Base-by-base conservation (phyloP, 2,888 invertebrate species). In the Eupsilia transversa region DNA sequence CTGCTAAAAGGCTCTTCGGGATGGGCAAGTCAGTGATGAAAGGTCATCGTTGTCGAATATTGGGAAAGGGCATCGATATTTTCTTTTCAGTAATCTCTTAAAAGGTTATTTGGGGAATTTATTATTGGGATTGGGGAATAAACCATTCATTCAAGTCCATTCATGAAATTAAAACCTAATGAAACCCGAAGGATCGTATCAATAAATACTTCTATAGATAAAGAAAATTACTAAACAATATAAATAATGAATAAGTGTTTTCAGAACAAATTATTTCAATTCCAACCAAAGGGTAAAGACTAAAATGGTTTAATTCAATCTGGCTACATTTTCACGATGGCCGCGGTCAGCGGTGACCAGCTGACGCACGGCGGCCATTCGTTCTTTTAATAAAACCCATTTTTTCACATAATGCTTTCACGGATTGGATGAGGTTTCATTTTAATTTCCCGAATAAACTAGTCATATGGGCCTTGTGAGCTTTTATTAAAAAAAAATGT, bases 31-130 rank as follows among this genome's bases (percentile, higher is more conserved):
- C 72, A 63, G n/a, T n/a, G n/a, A 72, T 72, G 67, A 68, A 83
- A 70, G 80, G 83, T 73, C 73, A 69, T 35, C 30, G 68, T 69
- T 78, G n/a, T n/a, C 65, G 67, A 68, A 80, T 78, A 78, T 78
- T 38, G 41, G 41, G n/a, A 71, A 70, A 57, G 35, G 49, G 63
- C n/a, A 65, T 41, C 33, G 30, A 74, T 12, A 54, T 69, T 75
- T 76, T 78, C 46, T 64, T 82, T 77, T 64, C n/a, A 57, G 38
- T 82, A 66, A 70, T 66, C 70, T 65, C 35, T 63, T 76, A 76
- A 79, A 79, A 82, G 64, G 65, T 60, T 82, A 60, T 65, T 69
- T 64, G 17, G 38, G 10, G 27, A 2, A 56, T 61, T 23, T 76
- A 79, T 79, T 61, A 72, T 72, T 76, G 33, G 14, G 27, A 54